Base-by-base conservation (phyloP, 1,140 invertebrate genomes). In the Pseudomyrmex cubaensis region DNA sequence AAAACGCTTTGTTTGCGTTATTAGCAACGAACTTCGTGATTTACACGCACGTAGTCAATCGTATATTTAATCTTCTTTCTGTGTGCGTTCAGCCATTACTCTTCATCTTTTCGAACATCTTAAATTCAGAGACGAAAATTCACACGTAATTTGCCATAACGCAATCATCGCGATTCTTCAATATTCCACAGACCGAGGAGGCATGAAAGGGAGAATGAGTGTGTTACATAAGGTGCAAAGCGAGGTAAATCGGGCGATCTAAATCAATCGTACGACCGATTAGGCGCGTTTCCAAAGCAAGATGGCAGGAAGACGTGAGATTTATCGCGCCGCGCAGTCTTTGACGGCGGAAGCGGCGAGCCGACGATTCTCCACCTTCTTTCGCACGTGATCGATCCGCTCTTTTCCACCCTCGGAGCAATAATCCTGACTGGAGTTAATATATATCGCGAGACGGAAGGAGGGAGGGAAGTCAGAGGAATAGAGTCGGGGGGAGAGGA, bases 401-500 rank as follows among this genome's bases (percentile, higher is more conserved):
- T 73, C 70, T 72, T 87, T 78, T 82, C 75, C 84, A 89, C 84
- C 86, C 86, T 72, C 75, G 50, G 64, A 75, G 85, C 87, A 85
- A 90, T 90, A 87, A 90, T 89, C 80, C 83, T 56, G 78, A 67
- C 73, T 15, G 59, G 85, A 84, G 80, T 86, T 89, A 89, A 89
- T 87, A 89, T 82, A 88, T 89, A 57, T 82, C 70, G 74, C 64
- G 52, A 83, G 63, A 66, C 35, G 75, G 20, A 57, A 62, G 70
- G 25, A 48, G 76, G 10, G 17, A 44, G 50, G 46, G 62, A 92
- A 91, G 88, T 90, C 90, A 89, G 35, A 35, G 73, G 59, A 56
- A 80, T 69, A 67, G n/a, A 52, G 1, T 25, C 46, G 48, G 66
- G 64, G 25, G 15, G 17, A 69, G 57, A 76, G 69, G 22, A 48